phyloP scores from a whole-genome alignment of 2,113 vertebrate genomes.

The Phrynosoma blainvillii region DNA sequence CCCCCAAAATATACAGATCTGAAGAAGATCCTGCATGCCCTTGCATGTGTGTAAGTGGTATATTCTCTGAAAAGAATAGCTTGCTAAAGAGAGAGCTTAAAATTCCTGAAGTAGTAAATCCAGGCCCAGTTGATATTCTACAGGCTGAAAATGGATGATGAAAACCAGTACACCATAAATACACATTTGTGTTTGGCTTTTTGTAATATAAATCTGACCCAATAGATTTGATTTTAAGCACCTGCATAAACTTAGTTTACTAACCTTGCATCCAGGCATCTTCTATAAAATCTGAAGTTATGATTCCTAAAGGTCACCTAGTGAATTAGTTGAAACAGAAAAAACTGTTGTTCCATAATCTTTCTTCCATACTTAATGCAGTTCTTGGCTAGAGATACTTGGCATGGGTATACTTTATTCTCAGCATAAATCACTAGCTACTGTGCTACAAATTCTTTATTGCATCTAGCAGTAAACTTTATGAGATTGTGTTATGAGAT shows the following conservation, averaged over 20 bases:
- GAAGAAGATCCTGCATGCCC: not conserved
- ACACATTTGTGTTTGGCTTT: slow-evolving; percentile 20
- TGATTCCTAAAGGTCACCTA: not conserved
- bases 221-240: slow-evolving; percentile 1
- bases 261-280: not conserved
- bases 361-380: not conserved
- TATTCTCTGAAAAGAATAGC: rapidly evolving
- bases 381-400: slow-evolving; percentile 21
- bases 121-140: not conserved
- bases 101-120: not conserved
- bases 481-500: not conserved
- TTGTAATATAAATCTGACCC: slow-evolving; percentile 20
- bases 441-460: slow-evolving; percentile 27
- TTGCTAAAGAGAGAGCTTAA: slow-evolving; percentile 31
- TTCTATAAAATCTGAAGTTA: slow-evolving; percentile 22
- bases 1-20: not conserved
- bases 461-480: slow-evolving; percentile 24
- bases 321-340: slow-evolving; percentile 32
- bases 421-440: not conserved
- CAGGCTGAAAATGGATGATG: not conserved
- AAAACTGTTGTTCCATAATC: not conserved
- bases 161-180: slow-evolving; percentile 31
- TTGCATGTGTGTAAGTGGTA: not conserved
- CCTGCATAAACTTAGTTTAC: not conserved
- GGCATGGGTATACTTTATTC: slow-evolving; percentile 25